Evolutionary conservation across 2,797 vertebrate species (phyloP).

Genomic region (Oryzias sinensis): DNA sequence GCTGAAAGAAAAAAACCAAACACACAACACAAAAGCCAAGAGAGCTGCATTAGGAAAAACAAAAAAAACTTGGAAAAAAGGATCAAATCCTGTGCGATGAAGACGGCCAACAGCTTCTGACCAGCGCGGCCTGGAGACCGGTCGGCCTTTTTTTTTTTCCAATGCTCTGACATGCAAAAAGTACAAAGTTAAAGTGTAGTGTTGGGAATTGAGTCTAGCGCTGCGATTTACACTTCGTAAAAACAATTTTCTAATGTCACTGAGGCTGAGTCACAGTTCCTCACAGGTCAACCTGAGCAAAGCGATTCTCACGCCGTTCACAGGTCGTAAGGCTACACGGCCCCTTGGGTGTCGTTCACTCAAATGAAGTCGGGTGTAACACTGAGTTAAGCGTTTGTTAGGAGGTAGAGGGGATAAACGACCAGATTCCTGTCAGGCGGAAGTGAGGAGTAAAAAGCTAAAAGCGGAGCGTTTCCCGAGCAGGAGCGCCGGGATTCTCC

Average conservation of each 20-base stretch:
- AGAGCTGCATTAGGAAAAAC: slow-evolving; percentile 45
- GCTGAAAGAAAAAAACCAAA: slow-evolving; percentile 45
- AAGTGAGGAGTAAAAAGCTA: slow-evolving; percentile 22
- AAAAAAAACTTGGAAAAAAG: slow-evolving; percentile 61
- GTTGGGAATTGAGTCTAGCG: slow-evolving; percentile 36
- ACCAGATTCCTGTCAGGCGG: slow-evolving; percentile 18
- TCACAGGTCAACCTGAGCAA: slow-evolving; percentile 61
- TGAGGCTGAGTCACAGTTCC: slow-evolving; percentile 39
- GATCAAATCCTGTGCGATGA: slow-evolving; percentile 85
- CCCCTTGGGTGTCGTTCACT: slow-evolving; percentile 23
- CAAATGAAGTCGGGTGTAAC: slow-evolving; percentile 13
- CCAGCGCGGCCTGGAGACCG: slow-evolving; percentile 92
- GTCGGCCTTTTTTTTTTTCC: slow-evolving; percentile 50
- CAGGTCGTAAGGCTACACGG: slow-evolving; percentile 61
- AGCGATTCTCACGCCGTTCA: slow-evolving; percentile 36
- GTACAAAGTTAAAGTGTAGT: slow-evolving; percentile 62
- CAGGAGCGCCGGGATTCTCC: slow-evolving; percentile 42
- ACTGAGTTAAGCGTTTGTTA: slow-evolving; percentile 37
- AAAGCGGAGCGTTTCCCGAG: slow-evolving; percentile 24
- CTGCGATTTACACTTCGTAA: slow-evolving; percentile 38
- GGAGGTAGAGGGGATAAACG: slow-evolving; percentile 22
- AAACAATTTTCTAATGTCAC: slow-evolving; percentile 33
- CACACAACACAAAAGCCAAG: slow-evolving; percentile 62
- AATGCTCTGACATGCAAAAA: slow-evolving; percentile 63
- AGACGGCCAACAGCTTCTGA: slow-evolving; percentile 64